Evolutionary conservation across 2,888 invertebrate genomes (phyloP).

Genomic region (Muschampia plurimacula): DNA sequence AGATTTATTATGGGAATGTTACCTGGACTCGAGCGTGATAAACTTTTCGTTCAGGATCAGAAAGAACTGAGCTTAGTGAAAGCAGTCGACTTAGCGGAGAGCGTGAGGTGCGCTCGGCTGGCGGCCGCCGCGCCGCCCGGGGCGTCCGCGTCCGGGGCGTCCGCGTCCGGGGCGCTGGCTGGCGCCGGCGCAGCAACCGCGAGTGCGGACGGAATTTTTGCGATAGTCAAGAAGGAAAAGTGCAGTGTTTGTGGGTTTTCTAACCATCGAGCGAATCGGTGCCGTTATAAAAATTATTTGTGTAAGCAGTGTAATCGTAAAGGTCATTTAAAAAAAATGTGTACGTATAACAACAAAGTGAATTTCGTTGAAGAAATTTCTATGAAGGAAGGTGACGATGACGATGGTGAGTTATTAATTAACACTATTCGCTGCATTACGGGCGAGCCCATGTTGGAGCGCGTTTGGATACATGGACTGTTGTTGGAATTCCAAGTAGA

Average conservation of each 20-base stretch:
- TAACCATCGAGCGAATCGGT: constrained; percentile 39
- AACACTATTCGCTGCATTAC: constrained; percentile 40
- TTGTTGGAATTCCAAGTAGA: constrained; percentile 43
- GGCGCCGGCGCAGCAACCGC: background rate
- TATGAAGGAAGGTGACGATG: constrained; percentile 31
- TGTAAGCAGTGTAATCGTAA: constrained; percentile 30
- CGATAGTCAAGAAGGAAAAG: constrained; percentile 38
- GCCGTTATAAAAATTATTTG: constrained; percentile 29
- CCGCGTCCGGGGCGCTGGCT: background rate
- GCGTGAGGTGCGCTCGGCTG: constrained; percentile 31
- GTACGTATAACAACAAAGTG: constrained; percentile 17
- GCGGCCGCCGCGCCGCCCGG: constrained; percentile 14
- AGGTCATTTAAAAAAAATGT: constrained; percentile 27
- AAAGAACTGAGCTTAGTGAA: constrained; percentile 25
- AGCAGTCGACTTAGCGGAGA: constrained; percentile 36
- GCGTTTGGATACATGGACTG: constrained; percentile 32
- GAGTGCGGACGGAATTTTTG: background rate
- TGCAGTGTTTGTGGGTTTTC: constrained; percentile 43
- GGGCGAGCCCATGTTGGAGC: constrained; percentile 41
- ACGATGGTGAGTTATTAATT: constrained; percentile 45
- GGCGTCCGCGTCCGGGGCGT: background rate
- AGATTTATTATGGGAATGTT: constrained; percentile 40
- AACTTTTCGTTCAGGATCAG: constrained; percentile 33
- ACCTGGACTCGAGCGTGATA: constrained; percentile 30
- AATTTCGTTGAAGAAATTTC: constrained; percentile 40